These are phyloP conservation scores for Trachurus trachurus DNA, from an alignment of 2,797 vertebrate species.

Conservation along the genomic window DNA sequence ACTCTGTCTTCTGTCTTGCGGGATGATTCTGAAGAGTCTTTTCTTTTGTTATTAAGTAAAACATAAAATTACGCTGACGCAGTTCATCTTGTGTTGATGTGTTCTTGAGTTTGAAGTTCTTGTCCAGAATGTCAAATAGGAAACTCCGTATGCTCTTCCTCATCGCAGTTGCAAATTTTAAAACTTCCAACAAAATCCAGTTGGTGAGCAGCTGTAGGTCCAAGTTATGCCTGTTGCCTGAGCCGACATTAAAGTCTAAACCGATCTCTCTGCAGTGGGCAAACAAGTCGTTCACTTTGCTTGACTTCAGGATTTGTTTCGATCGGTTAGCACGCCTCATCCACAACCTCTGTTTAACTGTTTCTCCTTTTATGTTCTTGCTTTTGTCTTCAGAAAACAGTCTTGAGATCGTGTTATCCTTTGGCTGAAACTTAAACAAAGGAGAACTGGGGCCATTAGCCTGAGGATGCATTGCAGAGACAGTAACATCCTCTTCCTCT, in stretches of 20 bases:
- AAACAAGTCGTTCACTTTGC: constrained; percentile 18
- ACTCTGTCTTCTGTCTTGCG: neutral
- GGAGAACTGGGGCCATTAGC: rapidly evolving
- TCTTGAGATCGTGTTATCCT: rapidly evolving
- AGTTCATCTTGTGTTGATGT: neutral
- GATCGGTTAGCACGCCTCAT: constrained; percentile 3
- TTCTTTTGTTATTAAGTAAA: constrained; percentile 20
- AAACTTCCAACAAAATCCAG: constrained; percentile 39
- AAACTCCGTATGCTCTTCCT: constrained; percentile 17
- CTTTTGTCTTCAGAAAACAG: constrained; percentile 16
- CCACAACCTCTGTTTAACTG: constrained; percentile 43
- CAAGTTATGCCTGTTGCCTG: neutral
- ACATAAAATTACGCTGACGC: constrained; percentile 9
- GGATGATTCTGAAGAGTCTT: constrained; percentile 1
- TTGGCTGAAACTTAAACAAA: rapidly evolving
- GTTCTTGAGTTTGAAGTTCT: constrained; percentile 35
- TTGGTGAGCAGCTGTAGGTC: constrained; percentile 43
- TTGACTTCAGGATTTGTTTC: constrained; percentile 18
- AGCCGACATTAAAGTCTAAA: constrained; percentile 50
- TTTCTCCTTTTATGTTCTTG: neutral
- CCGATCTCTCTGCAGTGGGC: constrained; percentile 23
- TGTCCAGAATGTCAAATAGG: constrained; percentile 30
- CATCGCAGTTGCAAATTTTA: constrained; percentile 40
- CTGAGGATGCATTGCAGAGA: neutral
- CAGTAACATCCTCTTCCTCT: constrained; percentile 35